phyloP scores from a whole-genome alignment of 2,797 vertebrate genomes.

The Tenualosa thibaudeaui region DNA sequence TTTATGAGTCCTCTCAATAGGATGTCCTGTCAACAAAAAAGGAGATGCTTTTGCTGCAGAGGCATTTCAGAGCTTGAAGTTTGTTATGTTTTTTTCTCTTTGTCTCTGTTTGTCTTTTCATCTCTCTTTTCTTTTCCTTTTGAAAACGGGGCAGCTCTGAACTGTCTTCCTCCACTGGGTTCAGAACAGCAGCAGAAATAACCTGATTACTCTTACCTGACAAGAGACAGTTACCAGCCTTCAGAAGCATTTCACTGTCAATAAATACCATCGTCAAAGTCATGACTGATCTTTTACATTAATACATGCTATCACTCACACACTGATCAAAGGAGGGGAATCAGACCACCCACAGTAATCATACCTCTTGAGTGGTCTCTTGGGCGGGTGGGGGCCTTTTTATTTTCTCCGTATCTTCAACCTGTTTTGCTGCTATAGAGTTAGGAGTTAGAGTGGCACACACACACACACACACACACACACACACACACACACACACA shows the following conservation, averaged over 20 bases:
- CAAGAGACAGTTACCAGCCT: neutral
- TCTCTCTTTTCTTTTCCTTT: neutral
- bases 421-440: neutral
- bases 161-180: neutral
- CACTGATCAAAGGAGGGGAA: neutral
- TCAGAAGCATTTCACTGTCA: conserved; percentile 12
- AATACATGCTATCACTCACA: neutral
- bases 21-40: neutral
- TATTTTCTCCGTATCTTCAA: neutral
- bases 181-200: neutral
- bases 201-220: conserved; percentile 9
- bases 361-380: neutral
- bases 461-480: too few relatives aligned
- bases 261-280: conserved; percentile 11
- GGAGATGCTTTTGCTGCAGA: neutral
- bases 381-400: neutral
- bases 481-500: too few relatives aligned
- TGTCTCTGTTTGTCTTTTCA: conserved; percentile 17
- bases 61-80: neutral
- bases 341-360: neutral
- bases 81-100: neutral
- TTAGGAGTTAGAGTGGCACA: neutral
- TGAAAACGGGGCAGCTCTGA: neutral
- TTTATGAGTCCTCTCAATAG: neutral
- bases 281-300: neutral